phyloP scores from a whole-genome alignment of 1,140 invertebrate species.

The Heliconius hewitsoni region DNA sequence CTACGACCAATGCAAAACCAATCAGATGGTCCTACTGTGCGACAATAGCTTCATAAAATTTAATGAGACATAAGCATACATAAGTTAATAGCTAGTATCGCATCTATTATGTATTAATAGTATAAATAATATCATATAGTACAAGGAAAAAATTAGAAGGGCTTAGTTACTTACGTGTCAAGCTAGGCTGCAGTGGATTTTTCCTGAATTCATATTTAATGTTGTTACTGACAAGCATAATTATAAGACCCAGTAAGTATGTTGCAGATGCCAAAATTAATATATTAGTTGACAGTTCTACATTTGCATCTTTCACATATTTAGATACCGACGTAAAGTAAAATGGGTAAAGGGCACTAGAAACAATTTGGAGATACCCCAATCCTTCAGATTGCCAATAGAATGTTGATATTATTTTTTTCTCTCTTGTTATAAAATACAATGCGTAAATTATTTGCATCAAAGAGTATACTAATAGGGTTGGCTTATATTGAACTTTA shows the following conservation, averaged over 20 bases:
- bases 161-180: conserved; percentile 61
- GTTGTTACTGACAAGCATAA: conserved; percentile 73
- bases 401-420: conserved; percentile 68
- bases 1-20: too few relatives aligned
- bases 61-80: neutral
- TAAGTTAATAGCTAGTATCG: neutral
- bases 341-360: conserved; percentile 69
- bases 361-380: conserved; percentile 67
- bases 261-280: conserved; percentile 58
- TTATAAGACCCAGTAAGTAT: conserved; percentile 62
- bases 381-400: conserved; percentile 76
- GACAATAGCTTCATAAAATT: too few relatives aligned
- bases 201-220: conserved; percentile 75
- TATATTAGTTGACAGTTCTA: conserved; percentile 56
- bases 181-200: conserved; percentile 64
- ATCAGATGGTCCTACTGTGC: too few relatives aligned
- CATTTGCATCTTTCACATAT: conserved; percentile 58
- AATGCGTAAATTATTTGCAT: conserved; percentile 70
- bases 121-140: neutral
- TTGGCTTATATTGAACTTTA: conserved; percentile 60
- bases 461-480: conserved; percentile 55
- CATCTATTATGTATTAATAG: neutral
- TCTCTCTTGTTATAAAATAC: conserved; percentile 64
- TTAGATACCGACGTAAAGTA: conserved; percentile 72
- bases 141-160: conserved; percentile 3